Evolutionary conservation across 2,113 vertebrate genomes (phyloP).

Genomic region (Charina bottae): DNA sequence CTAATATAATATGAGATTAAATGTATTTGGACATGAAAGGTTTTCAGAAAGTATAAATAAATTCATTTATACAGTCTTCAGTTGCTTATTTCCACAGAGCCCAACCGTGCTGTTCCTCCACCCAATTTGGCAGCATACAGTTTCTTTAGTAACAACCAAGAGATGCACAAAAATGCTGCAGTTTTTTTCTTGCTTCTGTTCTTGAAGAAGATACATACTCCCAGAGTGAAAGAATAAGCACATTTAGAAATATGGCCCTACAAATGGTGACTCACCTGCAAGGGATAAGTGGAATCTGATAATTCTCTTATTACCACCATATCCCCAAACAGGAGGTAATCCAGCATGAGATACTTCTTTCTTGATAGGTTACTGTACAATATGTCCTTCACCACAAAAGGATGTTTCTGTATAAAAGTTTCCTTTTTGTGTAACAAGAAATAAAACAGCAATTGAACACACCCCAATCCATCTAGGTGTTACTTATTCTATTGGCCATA

Average conservation of each 20-base stretch:
- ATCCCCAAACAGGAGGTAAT: not conserved
- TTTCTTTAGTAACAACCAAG: not conserved
- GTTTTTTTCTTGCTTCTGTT: not conserved
- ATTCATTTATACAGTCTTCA: not conserved
- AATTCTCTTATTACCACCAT: not conserved
- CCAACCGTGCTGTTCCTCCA: not conserved
- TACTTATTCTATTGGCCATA: not conserved
- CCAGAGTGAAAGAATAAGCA: not conserved
- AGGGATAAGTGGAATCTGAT: not conserved
- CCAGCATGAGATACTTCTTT: not conserved
- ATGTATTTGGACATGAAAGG: not conserved
- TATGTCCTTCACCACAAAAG: not conserved
- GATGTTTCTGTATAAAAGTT: not conserved
- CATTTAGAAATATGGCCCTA: not conserved
- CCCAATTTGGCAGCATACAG: not conserved
- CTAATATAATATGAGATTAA: not conserved
- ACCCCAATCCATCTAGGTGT: not conserved
- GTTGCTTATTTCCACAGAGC: not conserved
- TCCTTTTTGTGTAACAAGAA: not conserved
- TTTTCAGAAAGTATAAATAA: not conserved
- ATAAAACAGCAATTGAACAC: not conserved
- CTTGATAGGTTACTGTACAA: not conserved
- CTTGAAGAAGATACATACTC: not conserved
- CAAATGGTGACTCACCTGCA: not conserved
- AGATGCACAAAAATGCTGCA: not conserved